Evolutionary conservation across 2,113 vertebrate genomes (phyloP).

Genomic region (Brachionichthys hirsutus): DNA sequence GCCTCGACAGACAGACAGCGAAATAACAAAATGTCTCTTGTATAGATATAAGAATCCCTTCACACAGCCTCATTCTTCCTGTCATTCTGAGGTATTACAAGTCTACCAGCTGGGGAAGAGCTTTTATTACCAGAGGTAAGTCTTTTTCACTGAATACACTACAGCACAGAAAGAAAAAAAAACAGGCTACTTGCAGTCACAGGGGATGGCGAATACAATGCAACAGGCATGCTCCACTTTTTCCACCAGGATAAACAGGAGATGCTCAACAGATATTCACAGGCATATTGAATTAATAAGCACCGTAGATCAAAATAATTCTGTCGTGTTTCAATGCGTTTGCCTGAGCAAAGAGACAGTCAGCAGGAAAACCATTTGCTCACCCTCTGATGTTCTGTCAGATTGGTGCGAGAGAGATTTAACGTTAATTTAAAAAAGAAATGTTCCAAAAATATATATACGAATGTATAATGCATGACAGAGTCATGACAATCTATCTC

Average conservation of each 20-base stretch:
- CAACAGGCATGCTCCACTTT: slow-evolving; percentile 7
- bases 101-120: too few relatives aligned
- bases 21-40: too few relatives aligned
- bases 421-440: slow-evolving; percentile 8
- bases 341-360: slow-evolving; percentile 25
- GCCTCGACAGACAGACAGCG: too few relatives aligned
- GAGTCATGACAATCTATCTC: slow-evolving; percentile 22
- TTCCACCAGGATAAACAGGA: slow-evolving; percentile 27
- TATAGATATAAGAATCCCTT: too few relatives aligned
- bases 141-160: slow-evolving; percentile 39
- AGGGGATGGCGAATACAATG: slow-evolving; percentile 25
- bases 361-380: slow-evolving; percentile 29
- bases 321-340: slow-evolving; percentile 20
- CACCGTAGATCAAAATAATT: slow-evolving; percentile 44
- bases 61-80: too few relatives aligned
- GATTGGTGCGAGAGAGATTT: slow-evolving; percentile 29
- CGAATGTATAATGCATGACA: not conserved
- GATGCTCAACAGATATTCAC: not conserved
- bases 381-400: slow-evolving; percentile 16
- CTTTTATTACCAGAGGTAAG: not conserved
- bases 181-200: slow-evolving; percentile 28
- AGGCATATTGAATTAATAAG: slow-evolving; percentile 49
- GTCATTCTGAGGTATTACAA: too few relatives aligned
- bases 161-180: slow-evolving; percentile 22
- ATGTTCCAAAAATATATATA: not conserved